Base-by-base conservation (phyloP, 2,113 vertebrate species). In the Petromus typicus region DNA sequence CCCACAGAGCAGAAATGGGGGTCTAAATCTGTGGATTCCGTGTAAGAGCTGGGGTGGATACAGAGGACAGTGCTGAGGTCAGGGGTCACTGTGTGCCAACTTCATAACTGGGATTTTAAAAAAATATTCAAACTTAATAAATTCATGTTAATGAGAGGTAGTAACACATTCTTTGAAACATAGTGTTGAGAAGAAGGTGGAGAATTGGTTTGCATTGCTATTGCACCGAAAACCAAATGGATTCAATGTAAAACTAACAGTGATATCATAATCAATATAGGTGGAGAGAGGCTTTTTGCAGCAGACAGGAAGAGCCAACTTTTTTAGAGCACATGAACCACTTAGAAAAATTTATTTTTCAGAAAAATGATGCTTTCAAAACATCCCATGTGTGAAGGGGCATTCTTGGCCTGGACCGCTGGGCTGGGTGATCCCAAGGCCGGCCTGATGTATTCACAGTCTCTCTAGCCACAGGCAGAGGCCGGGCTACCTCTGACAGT, bases 381-480 rank as follows among this genome's bases (percentile, higher is more conserved):
- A 30, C 71, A 17, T 4, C 34, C 34, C 20, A 0, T 40, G 14
- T 32, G 45, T 30, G 57, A 37, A 25, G 3, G 40, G 40, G 1
- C 12, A 1, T 22, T 32, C 11, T 25, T 4, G 2, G 32, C 48
- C 25, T 7, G 25, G 56, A 2, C 51, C 48, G 27, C 43, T 2
- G 13, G 57, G 32, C 5, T 0, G 20, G 10, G 2, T 17, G 45
- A 12, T 0, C 1, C 1, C 37, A 10, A 5, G 13, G 32, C 9
- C 25, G 4, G 75, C 37, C 43, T 9, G 23, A 6, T 14, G 86
- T 56, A 23, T 1, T 20, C 27, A 8, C 48, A 8, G 48, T 14
- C 40, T 0, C 34, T 30, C 54, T 37, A 13, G 32, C 48, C 51
- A 43, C 67, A 69, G 48, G 43, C 37, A 63, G 87, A 81, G 73